Evolutionary conservation across 2,888 invertebrate species (phyloP), one percentile per base, ranked within the genome.

Genomic region (Nemotelus nigrinus): DNA sequence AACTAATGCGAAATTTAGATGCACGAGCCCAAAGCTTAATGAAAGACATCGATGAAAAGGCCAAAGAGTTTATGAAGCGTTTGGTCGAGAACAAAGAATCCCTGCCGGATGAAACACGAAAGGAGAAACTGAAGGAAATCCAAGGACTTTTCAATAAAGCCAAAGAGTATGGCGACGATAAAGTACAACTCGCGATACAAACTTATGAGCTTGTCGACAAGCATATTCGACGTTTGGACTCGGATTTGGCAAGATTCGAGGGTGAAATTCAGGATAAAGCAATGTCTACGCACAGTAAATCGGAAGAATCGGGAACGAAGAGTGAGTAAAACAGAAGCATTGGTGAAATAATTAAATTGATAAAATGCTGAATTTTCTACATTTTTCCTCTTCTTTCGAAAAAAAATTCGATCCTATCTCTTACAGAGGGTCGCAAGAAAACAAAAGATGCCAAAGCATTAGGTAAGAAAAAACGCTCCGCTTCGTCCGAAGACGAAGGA

Each of bases 191-290:
- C 79, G 98, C 99, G 2, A 97, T 98, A 88, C 97, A 98, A 88
- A 98, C 98, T 0, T 99, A 99, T 85, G 99, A 99, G 89, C 89
- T 98, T 87, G 97, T 98, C 55, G 98, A 99, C 87, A 98, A 98
- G 87, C 98, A 99, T 86, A 99, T 99, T 81, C 90, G 98, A 83
- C 92, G 97, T 82, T 89, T 99, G 83, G 99, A 99, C 88, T 96
- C 97, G 77, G 98, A 99, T 89, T 90, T 99, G 84, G 97, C 97
- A 0, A 91, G 97, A 79, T 99, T 99, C 86, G 98, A 99, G 87
- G 94, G 96, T 0, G 98, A 98, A 88, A 94, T 98, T 83, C 98
- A 98, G 86, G 98, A 98, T 85, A 97, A 97, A 88, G 94, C 95
- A 2, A 88, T 95, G 80, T 94, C 91, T 80, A 93, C 92, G 43